Evolutionary conservation across 2,888 invertebrate genomes (phyloP).

Genomic region (Tipula unca): DNA sequence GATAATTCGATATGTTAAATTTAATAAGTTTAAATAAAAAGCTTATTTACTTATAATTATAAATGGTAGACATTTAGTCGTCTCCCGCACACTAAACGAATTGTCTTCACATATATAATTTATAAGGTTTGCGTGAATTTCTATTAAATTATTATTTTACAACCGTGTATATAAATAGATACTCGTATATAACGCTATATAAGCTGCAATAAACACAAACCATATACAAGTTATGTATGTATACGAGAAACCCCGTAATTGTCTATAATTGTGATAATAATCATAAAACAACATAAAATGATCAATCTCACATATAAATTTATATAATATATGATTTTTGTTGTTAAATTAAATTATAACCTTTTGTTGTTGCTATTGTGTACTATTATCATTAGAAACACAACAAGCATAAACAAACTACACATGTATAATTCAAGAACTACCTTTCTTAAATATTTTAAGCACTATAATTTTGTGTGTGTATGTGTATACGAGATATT

Average conservation of each 20-base stretch:
- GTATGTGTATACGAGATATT: neutral
- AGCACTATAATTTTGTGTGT: constrained; percentile 15
- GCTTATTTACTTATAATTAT: too few relatives aligned
- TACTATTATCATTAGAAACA: neutral
- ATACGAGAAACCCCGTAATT: neutral
- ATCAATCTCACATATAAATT: neutral
- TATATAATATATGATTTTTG: neutral
- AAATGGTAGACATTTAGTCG: neutral
- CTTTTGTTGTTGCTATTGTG: neutral
- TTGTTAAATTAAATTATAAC: constrained; percentile 9
- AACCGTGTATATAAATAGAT: neutral
- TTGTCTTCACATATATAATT: constrained; percentile 1
- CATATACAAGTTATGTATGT: neutral
- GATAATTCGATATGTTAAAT: too few relatives aligned
- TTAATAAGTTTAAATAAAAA: too few relatives aligned
- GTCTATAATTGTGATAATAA: constrained; percentile 14
- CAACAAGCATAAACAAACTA: neutral
- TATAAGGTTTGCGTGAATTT: neutral
- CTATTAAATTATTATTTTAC: neutral
- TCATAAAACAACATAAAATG: constrained; percentile 14
- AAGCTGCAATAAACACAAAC: neutral
- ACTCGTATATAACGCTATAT: neutral
- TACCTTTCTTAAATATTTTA: constrained; percentile 15
- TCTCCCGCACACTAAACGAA: neutral
- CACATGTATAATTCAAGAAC: neutral